These are phyloP conservation scores for Chiloscyllium plagiosum DNA, from an alignment of 2,113 vertebrate genomes.

Conservation along the genomic window DNA sequence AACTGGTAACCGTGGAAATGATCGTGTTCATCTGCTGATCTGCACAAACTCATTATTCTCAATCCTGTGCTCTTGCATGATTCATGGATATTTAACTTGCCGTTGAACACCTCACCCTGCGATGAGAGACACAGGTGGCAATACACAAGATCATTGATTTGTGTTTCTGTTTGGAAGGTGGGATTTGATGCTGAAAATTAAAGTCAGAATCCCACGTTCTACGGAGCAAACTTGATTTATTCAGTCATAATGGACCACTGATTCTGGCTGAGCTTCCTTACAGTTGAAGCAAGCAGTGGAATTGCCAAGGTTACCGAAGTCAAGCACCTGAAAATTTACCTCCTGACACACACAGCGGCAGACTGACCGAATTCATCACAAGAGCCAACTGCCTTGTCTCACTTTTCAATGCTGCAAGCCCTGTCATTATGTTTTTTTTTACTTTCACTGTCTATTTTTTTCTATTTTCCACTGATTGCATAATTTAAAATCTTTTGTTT, in stretches of 20 bases:
- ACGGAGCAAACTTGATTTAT: neutral
- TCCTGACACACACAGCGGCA: neutral
- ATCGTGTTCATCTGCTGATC: conserved; percentile 29
- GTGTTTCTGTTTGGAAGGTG: neutral
- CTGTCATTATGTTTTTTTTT: neutral
- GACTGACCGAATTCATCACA: neutral
- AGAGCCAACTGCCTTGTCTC: neutral
- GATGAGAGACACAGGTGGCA: neutral
- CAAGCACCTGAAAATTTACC: neutral
- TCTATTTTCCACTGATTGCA: neutral
- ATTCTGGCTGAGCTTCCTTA: neutral
- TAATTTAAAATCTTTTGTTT: neutral
- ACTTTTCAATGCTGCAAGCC: neutral
- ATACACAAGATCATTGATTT: neutral
- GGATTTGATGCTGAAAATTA: neutral
- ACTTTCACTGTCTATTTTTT: neutral
- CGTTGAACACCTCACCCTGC: neutral
- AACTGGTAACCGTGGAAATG: conserved; percentile 29
- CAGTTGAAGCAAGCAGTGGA: neutral
- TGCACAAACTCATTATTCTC: conserved; percentile 15
- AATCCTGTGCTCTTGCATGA: neutral
- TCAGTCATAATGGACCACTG: neutral
- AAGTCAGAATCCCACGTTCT: neutral
- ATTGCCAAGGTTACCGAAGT: neutral
- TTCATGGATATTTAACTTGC: conserved; percentile 27